Percentiles rank a stretch among this genome's conserved stretches.
phyloP scores from a whole-genome alignment of 1,140 invertebrate genomes.

The Diplogasteroides magnus region DNA sequence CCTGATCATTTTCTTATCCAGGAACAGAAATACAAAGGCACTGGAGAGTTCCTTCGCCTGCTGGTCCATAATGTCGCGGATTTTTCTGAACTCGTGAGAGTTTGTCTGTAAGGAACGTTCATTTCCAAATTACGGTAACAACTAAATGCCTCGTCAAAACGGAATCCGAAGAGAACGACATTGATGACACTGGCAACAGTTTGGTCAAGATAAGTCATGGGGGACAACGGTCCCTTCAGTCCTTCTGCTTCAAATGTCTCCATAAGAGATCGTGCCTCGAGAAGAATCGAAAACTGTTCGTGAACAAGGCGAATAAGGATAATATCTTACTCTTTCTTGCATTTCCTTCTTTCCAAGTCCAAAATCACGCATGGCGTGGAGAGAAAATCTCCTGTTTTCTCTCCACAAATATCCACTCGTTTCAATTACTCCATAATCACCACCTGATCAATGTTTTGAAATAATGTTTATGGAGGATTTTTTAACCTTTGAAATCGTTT shows the following conservation, averaged over 20 bases:
- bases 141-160: conserved; percentile 18
- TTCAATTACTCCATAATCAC: conserved; percentile 74
- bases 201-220: conserved; percentile 10
- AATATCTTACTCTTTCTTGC: conserved; percentile 24
- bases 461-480: not conserved
- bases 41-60: conserved; percentile 18
- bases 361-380: conserved; percentile 76
- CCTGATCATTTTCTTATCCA: not conserved
- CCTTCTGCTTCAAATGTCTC: conserved; percentile 18
- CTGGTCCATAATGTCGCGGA: conserved; percentile 12
- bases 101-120: conserved; percentile 11
- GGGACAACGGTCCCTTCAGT: not conserved
- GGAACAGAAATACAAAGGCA: conserved; percentile 14
- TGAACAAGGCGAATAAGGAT: conserved; percentile 27
- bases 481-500: conserved; percentile 12
- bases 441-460: conserved; percentile 4
- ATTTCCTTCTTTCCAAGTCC: conserved; percentile 62
- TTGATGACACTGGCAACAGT: too few relatives aligned
- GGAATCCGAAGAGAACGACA: too few relatives aligned
- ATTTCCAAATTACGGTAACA: conserved; percentile 24
- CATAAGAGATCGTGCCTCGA: not conserved
- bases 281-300: conserved; percentile 18
- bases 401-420: conserved; percentile 82
- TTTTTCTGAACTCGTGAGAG: conserved; percentile 14
- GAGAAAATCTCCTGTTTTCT: conserved; percentile 78